phyloP scores from a whole-genome alignment of 2,113 vertebrate species.

The Alethe castanea region DNA sequence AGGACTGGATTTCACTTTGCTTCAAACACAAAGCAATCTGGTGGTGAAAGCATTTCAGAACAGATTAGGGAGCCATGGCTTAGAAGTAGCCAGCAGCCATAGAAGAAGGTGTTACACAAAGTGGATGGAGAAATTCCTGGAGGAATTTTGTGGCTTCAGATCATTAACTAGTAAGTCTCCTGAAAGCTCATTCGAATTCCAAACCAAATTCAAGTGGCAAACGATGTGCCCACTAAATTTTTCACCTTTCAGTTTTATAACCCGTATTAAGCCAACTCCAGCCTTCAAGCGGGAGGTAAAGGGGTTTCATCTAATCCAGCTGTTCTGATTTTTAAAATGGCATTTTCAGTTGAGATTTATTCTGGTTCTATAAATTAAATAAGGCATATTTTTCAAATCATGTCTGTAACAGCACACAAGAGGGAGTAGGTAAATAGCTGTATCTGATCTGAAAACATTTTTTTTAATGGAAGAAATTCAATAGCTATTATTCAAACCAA shows the following conservation, averaged over 20 bases:
- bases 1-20: not conserved
- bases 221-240: not conserved
- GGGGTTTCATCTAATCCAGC: not conserved
- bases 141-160: constrained; percentile 28
- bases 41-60: not conserved
- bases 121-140: constrained; percentile 5
- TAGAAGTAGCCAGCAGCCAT: not conserved
- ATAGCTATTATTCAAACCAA: not conserved
- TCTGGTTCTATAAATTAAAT: not conserved
- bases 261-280: not conserved
- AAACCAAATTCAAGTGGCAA: constrained; percentile 14
- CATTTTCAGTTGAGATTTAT: not conserved
- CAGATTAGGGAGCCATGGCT: not conserved
- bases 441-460: not conserved
- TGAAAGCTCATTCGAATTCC: constrained; percentile 47
- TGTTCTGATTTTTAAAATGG: not conserved
- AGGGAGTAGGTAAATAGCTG: not conserved
- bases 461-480: not conserved
- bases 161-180: not conserved
- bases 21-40: not conserved
- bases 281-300: not conserved
- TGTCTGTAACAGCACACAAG: not conserved
- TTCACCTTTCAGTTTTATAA: not conserved
- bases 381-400: not conserved
- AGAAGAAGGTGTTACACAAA: not conserved